phyloP scores from a whole-genome alignment of 2,113 vertebrate genomes.

The Lagenorhynchus albirostris region DNA sequence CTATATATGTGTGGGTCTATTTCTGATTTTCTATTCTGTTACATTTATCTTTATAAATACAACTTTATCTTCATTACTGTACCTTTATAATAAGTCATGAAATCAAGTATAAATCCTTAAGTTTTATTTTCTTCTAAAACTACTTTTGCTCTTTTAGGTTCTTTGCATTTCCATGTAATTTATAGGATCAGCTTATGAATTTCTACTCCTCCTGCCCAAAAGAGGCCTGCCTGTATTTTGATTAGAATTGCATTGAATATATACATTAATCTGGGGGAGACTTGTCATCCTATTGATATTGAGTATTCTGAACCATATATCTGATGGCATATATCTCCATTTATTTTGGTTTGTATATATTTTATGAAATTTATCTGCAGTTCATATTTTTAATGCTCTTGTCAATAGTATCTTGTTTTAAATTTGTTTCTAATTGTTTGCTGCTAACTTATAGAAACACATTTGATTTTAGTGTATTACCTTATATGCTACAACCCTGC shows the following conservation, averaged over 20 bases:
- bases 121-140: background rate
- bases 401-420: background rate
- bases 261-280: background rate
- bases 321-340: background rate
- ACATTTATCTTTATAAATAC: background rate
- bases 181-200: background rate
- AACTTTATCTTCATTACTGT: background rate
- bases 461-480: background rate
- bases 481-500: background rate
- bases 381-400: background rate
- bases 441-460: background rate
- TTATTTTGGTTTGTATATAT: background rate
- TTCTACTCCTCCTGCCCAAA: background rate
- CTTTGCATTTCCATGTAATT: background rate
- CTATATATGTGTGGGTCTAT: background rate
- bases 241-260: background rate
- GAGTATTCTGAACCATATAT: background rate
- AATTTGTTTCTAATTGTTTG: background rate
- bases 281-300: background rate
- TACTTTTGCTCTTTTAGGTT: background rate
- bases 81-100: background rate
- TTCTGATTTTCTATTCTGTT: background rate
- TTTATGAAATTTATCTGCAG: background rate
- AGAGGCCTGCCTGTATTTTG: background rate
- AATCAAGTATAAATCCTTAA: background rate